Percentiles rank a stretch among this genome's conserved stretches.
Evolutionary conservation across 64 coral and sea anemone species (phyloP).

Genomic region (Trachythela sp.): DNA sequence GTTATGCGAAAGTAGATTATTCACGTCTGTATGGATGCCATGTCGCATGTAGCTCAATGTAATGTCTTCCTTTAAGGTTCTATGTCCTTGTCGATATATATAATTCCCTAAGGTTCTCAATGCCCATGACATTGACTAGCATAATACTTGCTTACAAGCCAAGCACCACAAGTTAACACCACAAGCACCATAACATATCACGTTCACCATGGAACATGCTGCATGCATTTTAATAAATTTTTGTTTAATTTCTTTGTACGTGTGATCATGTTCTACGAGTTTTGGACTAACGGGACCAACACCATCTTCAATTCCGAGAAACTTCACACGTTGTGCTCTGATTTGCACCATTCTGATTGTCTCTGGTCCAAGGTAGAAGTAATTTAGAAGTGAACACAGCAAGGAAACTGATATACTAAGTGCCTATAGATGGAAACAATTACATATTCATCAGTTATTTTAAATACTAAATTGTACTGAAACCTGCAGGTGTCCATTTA

Average conservation of each 20-base stretch:
- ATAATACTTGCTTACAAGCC: background rate
- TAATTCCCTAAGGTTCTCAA: background rate
- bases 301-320: background rate
- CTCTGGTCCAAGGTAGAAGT: background rate
- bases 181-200: constrained; percentile 14
- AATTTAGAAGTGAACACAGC: background rate
- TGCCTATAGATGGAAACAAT: background rate
- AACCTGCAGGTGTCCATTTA: no score
- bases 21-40: no score
- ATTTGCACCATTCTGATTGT: background rate
- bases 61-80: no score
- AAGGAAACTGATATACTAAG: background rate
- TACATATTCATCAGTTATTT: no score
- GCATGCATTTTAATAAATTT: background rate
- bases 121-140: background rate
- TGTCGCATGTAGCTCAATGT: no score
- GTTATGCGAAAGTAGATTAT: no score
- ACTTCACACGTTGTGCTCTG: background rate
- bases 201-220: background rate
- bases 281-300: background rate
- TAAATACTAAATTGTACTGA: no score
- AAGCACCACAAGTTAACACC: constrained; percentile 8
- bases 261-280: background rate
- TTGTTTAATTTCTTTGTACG: background rate
- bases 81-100: no score